Evolutionary conservation across 1,140 invertebrate genomes (phyloP).

Genomic region (Drosophila aff.): DNA sequence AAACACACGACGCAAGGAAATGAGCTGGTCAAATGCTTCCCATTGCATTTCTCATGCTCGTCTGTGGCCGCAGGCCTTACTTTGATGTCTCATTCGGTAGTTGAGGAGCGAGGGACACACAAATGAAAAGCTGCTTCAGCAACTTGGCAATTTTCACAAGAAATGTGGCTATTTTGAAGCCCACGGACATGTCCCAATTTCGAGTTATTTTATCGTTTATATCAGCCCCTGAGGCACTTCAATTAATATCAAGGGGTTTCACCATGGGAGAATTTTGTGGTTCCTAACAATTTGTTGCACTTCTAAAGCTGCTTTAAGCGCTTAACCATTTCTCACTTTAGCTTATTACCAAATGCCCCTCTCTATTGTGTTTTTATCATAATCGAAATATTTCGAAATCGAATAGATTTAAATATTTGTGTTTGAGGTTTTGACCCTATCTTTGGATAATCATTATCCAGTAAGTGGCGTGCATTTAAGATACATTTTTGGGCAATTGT

Average conservation of each 20-base stretch:
- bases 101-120: neutral
- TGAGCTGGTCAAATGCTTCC: conserved; percentile 41
- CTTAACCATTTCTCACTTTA: neutral
- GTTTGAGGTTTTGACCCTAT: neutral
- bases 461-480: no score
- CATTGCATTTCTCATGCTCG: conserved; percentile 34
- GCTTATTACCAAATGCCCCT: neutral
- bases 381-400: neutral
- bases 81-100: conserved; percentile 27
- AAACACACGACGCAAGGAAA: conserved; percentile 26
- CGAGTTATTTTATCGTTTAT: neutral
- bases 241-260: neutral
- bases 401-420: no score
- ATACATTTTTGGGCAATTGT: no score
- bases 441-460: no score
- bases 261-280: neutral
- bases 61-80: conserved; percentile 18
- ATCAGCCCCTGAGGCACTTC: no score
- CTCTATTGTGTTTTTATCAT: no score
- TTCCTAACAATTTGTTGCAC: neutral
- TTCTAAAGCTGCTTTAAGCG: neutral
- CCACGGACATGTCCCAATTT: neutral
- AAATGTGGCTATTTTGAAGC: neutral
- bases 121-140: neutral
- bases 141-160: conserved; percentile 2